Evolutionary conservation across 2,797 vertebrate species (phyloP).

Genomic region (Alfaro cultratus): DNA sequence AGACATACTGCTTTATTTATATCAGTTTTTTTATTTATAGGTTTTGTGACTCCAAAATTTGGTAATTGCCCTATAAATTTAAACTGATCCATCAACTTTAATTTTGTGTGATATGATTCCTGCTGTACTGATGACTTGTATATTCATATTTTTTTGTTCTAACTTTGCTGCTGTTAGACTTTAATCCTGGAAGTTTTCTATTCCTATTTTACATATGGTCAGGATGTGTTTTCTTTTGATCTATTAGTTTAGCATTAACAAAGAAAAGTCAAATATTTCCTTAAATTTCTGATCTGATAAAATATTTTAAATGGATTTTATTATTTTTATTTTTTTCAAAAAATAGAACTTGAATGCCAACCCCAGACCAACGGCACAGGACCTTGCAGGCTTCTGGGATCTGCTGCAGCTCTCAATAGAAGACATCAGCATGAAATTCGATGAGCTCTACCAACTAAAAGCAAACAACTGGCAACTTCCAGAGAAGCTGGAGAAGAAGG

Average conservation of each 20-base stretch:
- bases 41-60: not conserved
- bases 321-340: not conserved
- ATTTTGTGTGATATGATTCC: not conserved
- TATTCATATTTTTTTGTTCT: not conserved
- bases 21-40: too few species aligned
- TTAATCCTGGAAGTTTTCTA: not conserved
- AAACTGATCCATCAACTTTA: not conserved
- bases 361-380: constrained; percentile 95
- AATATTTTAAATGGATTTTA: not conserved
- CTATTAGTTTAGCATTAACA: not conserved
- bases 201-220: not conserved
- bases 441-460: constrained; percentile 98
- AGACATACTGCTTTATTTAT: too few species aligned
- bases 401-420: constrained; percentile 97
- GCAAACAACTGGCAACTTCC: constrained; percentile 94
- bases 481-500: constrained; percentile 88
- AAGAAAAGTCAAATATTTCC: not conserved
- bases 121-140: not conserved
- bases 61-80: not conserved
- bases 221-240: constrained; percentile 12
- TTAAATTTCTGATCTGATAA: not conserved
- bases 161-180: not conserved
- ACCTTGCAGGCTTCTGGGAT: constrained; percentile 99
- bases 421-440: constrained; percentile 99
- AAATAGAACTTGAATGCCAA: constrained; percentile 90